A percentile compares a stretch with the other conserved stretches of the same genome.
These are phyloP conservation scores for Oreochromis tanganicae DNA, from an alignment of 2,113 vertebrate genomes.

Conservation along the genomic window DNA sequence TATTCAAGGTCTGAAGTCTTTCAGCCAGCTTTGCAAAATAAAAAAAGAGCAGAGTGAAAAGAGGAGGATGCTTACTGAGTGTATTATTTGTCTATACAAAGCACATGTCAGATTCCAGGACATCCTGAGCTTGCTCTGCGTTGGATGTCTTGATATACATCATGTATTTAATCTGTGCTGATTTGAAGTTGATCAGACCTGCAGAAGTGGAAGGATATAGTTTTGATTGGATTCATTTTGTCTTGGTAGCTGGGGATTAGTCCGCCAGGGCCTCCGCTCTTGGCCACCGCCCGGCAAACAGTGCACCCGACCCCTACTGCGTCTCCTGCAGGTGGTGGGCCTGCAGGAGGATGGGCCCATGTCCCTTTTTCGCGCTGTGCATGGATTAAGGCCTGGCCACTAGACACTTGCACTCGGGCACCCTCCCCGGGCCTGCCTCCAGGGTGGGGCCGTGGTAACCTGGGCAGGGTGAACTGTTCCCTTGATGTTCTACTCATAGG, in stretches of 20 bases:
- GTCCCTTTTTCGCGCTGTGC: background rate
- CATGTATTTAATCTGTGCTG: background rate
- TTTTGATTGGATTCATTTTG: slow-evolving; percentile 6
- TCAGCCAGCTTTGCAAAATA: slow-evolving; percentile 26
- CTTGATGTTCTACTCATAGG: background rate
- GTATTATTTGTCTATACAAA: slow-evolving; percentile 17
- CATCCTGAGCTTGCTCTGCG: background rate
- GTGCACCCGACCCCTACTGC: background rate
- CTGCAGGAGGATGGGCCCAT: background rate
- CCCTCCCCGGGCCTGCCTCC: background rate
- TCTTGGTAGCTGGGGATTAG: background rate
- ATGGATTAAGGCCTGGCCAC: background rate
- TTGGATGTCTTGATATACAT: slow-evolving; percentile 8
- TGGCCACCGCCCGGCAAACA: background rate
- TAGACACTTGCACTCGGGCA: background rate
- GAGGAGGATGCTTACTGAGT: slow-evolving; percentile 1
- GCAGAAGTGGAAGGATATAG: background rate
- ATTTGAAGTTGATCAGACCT: slow-evolving; percentile 1
- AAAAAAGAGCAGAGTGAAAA: slow-evolving; percentile 6
- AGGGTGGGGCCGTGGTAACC: background rate
- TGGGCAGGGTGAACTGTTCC: background rate
- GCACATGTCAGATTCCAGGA: background rate
- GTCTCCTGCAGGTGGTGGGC: background rate
- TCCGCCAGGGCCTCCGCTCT: background rate
- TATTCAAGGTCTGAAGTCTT: slow-evolving; percentile 13